A percentile compares a stretch with the other conserved stretches of the same genome.
These are phyloP conservation scores for Laothoe populi DNA, from an alignment of 2,888 invertebrate species.

Conservation along the genomic window DNA sequence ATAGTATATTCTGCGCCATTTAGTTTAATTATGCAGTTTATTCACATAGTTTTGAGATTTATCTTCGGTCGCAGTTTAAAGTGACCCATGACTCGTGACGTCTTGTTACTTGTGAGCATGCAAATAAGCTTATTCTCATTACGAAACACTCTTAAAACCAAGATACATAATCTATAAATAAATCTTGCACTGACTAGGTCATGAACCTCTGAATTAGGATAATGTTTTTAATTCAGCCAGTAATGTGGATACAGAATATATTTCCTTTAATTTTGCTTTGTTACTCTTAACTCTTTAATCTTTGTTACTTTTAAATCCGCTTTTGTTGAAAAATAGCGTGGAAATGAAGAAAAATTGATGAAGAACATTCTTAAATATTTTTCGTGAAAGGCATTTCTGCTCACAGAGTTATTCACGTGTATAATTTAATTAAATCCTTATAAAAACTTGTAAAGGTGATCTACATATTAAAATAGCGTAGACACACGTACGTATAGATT, in stretches of 20 bases:
- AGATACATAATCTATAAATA: slow-evolving; percentile 8
- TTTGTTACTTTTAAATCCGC: neutral
- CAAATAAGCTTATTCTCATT: slow-evolving; percentile 17
- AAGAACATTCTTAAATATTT: neutral
- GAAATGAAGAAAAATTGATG: neutral
- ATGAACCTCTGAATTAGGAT: slow-evolving; percentile 11
- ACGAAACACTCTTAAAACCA: slow-evolving; percentile 10
- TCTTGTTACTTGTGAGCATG: slow-evolving; percentile 13
- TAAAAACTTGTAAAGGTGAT: slow-evolving; percentile 20
- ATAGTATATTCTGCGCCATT: slow-evolving; percentile 10
- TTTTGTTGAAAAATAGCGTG: neutral
- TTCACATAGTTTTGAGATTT: slow-evolving; percentile 22
- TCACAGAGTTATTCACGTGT: neutral
- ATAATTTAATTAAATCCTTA: slow-evolving; percentile 13
- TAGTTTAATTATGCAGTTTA: slow-evolving; percentile 22
- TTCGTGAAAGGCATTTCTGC: neutral
- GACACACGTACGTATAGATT: slow-evolving; percentile 3
- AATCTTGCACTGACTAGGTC: slow-evolving; percentile 14
- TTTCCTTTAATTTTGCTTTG: neutral
- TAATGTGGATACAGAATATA: neutral
- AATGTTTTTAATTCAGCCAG: neutral
- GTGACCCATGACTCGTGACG: slow-evolving; percentile 10
- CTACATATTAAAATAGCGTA: slow-evolving; percentile 17
- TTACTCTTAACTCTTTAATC: neutral
- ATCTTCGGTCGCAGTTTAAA: slow-evolving; percentile 6